Base-by-base conservation (phyloP, 2,797 vertebrate species). In the Ptychadena robeensis region DNA sequence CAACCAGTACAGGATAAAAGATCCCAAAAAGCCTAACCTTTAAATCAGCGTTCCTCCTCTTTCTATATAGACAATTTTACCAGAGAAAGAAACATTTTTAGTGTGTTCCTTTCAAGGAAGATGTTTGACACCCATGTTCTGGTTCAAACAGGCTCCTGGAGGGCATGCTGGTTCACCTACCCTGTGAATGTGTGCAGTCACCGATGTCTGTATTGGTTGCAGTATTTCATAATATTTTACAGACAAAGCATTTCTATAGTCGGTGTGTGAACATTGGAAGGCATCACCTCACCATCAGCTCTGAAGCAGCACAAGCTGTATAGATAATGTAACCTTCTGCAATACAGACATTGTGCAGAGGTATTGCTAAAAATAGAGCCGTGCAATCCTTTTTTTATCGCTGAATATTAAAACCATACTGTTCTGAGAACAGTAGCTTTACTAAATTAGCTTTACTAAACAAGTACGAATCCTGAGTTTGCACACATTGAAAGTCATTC, bases 41-140 rank as follows among this genome's bases (percentile, higher is more conserved):
- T 72, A 61, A 59, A 79, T 77, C 25, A 77, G 40, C 5, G 10
- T 61, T 75, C 53, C 25, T n/a, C 40, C 27, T 53, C 18, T 7
- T n/a, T 53, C 7, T 53, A 6, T 22, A 22, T 5, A 48, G 44
- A 53, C 44, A 48, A 18, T n/a, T 22, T 22, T 53, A 53, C 44
- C 18, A n/a, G 8, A 44, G 3, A 3, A 10, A 14, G 11, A 40
- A 22, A 4, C 9, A 22, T 22, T 15, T n/a, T 22, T 53, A 22
- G 18, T 7, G 2, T 53, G 44, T 22, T 1, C 14, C 10, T 53
- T 48, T 53, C 44, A 15, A 53, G 18, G 15, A 6, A 53, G 18
- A 18, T 53, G 44, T 53, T n/a, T 53, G 44, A 5, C 44, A 9
- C 37, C 37, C 11, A 10, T 38, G 3, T 38, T 38, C 37, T 6